A percentile compares a stretch with the other conserved stretches of the same genome.
These are phyloP conservation scores for Squalus acanthias DNA, from an alignment of 2,797 vertebrate species.

Conservation along the genomic window DNA sequence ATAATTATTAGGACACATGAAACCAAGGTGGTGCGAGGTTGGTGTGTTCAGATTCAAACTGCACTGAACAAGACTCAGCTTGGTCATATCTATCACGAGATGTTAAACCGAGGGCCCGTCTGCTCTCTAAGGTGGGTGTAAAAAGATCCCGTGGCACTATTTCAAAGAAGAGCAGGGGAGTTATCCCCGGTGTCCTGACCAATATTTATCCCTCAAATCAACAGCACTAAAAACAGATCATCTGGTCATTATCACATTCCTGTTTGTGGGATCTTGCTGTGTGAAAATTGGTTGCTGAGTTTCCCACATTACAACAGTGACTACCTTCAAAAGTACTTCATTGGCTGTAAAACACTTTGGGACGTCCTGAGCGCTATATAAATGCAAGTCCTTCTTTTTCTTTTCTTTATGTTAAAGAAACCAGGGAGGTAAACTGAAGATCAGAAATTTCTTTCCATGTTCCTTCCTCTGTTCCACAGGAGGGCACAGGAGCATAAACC, in stretches of 20 bases:
- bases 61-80: not conserved
- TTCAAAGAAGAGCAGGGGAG: not conserved
- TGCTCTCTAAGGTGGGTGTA: not conserved
- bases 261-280: not conserved
- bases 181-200: not conserved
- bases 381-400: not conserved
- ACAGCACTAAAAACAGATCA: not conserved
- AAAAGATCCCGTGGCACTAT: not conserved
- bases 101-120: not conserved
- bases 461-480: not conserved
- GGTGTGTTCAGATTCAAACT: not conserved
- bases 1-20: not conserved
- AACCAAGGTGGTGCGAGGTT: not conserved
- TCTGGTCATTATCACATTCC: not conserved
- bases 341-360: not conserved
- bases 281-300: not conserved
- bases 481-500: not conserved
- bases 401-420: not conserved
- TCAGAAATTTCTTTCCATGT: not conserved
- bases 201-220: not conserved
- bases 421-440: not conserved
- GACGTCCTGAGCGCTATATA: not conserved
- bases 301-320: not conserved
- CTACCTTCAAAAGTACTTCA: not conserved
- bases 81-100: not conserved